Base-by-base conservation (phyloP, 2,888 invertebrate genomes). In the Acleris holmiana region DNA sequence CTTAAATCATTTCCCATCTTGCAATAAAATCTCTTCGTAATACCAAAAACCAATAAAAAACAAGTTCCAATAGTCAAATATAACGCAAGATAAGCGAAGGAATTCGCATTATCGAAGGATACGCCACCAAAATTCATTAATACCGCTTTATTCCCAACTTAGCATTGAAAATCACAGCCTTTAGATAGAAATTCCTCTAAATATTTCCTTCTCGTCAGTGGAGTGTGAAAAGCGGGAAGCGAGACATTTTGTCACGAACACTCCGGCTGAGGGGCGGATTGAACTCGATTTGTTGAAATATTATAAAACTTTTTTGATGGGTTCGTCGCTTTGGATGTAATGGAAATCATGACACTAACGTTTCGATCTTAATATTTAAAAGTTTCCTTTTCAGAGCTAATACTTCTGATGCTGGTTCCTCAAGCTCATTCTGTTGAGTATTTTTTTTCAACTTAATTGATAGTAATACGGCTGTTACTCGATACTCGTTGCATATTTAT, bases 241-340 rank as follows among this genome's bases (percentile, higher is more conserved):
- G 59, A 60, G 65, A 60, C 65, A 65, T 65, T 65, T 65, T 60
- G 54, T 65, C 65, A 65, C 65, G 65, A 60, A 65, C 65, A 55
- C 56, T 48, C 48, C 7, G 6, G 23, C 29, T 13, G 49, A 55
- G 21, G 35, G 55, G 29, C 41, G 44, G 50, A 62, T 55, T 55
- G 55, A 44, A 55, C 15, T 40, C 44, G 54, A 60, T 65, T 60
- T 40, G 41, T 54, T 40, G 15, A 48, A 62, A 64, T 58, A 64
- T 64, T 64, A 53, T 58, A 48, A 58, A 58, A 58, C 35, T 63
- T 57, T 57, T 63, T 63, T 58, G 51, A 53, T 47, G 25, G 58
- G 53, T n/a, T 40, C 48, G 53, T 48, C 64, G 54, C n/a, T 61
- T 51, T 54, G 13, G 48, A 18, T 41, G 19, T 64, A 48, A 63